Evolutionary conservation across 2,797 vertebrate genomes (phyloP).

Genomic region (Melanotaenia parkinsoni): DNA sequence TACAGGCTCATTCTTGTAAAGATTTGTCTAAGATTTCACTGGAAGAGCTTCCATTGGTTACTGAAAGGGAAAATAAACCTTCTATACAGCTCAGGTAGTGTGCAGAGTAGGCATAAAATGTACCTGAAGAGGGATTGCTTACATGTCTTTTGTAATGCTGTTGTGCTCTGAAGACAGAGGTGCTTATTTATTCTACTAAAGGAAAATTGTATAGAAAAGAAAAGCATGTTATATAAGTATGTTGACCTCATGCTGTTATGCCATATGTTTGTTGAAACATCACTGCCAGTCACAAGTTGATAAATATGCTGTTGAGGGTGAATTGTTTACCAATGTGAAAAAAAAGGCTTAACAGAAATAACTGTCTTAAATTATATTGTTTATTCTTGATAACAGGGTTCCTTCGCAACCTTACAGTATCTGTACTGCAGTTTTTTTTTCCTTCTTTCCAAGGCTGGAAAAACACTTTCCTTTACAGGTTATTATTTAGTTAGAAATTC

Average conservation of each 20-base stretch:
- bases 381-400: background rate
- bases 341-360: background rate
- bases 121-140: background rate
- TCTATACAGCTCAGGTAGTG: conserved; percentile 29
- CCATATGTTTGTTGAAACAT: background rate
- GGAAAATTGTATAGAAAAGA: background rate
- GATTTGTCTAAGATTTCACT: conserved; percentile 47
- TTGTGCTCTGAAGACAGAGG: background rate
- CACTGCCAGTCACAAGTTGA: background rate
- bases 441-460: too few relatives aligned
- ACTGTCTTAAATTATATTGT: background rate
- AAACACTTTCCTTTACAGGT: too few relatives aligned
- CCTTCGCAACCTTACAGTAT: background rate
- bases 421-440: too few relatives aligned
- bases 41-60: background rate
- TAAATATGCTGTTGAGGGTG: background rate
- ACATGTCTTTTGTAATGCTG: background rate
- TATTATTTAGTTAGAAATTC: too few relatives aligned
- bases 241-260: background rate
- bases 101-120: conserved; percentile 6
- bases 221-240: background rate
- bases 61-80: conserved; percentile 28
- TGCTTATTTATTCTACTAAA: background rate
- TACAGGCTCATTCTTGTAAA: background rate
- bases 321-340: conserved; percentile 8